These are phyloP conservation scores for Atta cephalotes DNA, from an alignment of 1,140 invertebrate genomes.

Conservation along the genomic window DNA sequence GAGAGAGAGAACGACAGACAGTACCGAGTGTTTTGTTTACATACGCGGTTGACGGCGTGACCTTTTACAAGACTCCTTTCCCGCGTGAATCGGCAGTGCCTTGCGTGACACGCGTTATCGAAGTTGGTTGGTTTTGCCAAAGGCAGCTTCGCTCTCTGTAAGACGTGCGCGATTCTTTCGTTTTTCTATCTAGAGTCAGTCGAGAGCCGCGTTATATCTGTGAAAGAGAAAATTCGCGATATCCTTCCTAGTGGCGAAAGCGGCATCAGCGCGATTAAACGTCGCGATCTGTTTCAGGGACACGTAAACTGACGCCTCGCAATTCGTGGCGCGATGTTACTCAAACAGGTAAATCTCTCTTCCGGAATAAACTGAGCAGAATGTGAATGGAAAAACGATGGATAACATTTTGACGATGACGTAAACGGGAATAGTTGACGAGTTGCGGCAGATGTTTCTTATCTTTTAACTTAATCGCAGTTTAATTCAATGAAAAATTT, in stretches of 20 bases:
- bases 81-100: constrained; percentile 11
- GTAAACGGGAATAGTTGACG: neutral
- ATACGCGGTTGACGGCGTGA: constrained; percentile 30
- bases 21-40: constrained; percentile 53
- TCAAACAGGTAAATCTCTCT: constrained; percentile 41
- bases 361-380: neutral
- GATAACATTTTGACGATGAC: neutral
- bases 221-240: neutral
- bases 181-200: no score
- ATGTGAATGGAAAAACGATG: constrained; percentile 1
- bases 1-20: neutral
- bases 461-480: neutral
- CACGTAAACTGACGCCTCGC: constrained; percentile 5
- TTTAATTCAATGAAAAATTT: constrained; percentile 4
- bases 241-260: neutral
- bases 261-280: constrained; percentile 14
- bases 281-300: constrained; percentile 25
- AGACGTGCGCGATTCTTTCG: neutral
- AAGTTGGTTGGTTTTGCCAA: neutral
- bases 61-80: neutral
- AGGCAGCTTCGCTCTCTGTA: neutral
- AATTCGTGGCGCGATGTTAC: constrained; percentile 41
- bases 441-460: neutral
- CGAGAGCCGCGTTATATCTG: neutral
- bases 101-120: neutral